Conservation (phyloP, 1,140 invertebrate species). For the Euura lappo region DNA sequence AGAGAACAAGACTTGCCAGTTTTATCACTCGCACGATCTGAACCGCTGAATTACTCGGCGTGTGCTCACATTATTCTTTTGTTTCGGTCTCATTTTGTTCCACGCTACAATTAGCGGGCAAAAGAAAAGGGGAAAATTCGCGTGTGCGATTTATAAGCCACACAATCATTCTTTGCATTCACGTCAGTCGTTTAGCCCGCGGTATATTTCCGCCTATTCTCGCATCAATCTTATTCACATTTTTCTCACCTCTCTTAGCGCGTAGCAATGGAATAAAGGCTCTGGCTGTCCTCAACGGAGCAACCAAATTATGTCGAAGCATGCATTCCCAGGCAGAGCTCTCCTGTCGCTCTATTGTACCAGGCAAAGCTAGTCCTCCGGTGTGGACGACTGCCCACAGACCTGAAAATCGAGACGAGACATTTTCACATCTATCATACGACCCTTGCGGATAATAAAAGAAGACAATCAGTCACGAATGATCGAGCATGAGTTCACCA, state of each 20-base stretch:
- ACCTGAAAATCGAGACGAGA: constrained; percentile 60
- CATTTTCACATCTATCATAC: neutral
- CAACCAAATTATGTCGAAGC: constrained; percentile 77
- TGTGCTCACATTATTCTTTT: neutral
- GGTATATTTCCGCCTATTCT: too few species aligned
- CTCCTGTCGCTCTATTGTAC: constrained; percentile 74
- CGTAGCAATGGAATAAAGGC: constrained; percentile 75
- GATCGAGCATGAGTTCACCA: too few species aligned
- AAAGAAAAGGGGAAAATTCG: neutral
- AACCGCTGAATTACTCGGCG: neutral
- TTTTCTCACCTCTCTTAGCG: constrained; percentile 58
- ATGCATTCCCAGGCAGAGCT: constrained; percentile 79
- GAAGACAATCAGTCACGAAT: too few species aligned
- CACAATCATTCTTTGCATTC: neutral
- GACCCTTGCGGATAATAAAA: too few species aligned
- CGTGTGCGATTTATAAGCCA: too few species aligned
- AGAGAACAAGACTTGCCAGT: neutral
- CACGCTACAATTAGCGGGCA: neutral
- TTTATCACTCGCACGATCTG: constrained; percentile 14
- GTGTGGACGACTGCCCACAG: constrained; percentile 85
- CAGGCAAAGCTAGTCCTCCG: constrained; percentile 72
- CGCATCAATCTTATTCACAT: too few species aligned
- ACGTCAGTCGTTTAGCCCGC: neutral
- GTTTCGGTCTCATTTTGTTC: neutral
- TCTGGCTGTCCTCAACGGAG: constrained; percentile 74